Evolutionary conservation across 2,888 invertebrate genomes (phyloP).

Genomic region (Mesodorylaimus sp.): DNA sequence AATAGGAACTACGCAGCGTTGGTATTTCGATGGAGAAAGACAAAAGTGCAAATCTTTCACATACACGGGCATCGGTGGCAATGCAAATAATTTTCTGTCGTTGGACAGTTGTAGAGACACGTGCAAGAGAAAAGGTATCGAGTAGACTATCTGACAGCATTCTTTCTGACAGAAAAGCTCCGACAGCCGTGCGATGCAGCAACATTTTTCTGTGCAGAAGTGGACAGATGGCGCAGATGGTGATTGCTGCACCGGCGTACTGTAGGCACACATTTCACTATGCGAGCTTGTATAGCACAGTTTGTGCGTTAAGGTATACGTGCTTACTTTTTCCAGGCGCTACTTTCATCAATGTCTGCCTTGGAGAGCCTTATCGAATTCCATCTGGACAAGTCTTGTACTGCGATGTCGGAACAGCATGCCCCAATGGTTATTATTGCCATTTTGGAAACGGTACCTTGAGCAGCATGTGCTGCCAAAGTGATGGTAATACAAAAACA

Average conservation of each 20-base stretch:
- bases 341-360: neutral
- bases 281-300: no score
- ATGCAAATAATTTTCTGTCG: conserved; percentile 19
- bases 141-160: conserved; percentile 7
- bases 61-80: conserved; percentile 19
- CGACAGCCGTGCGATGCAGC: conserved; percentile 8
- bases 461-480: conserved; percentile 10
- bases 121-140: conserved; percentile 15
- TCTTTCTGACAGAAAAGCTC: conserved; percentile 6
- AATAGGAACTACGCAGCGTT: conserved; percentile 16
- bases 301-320: no score
- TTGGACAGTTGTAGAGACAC: conserved; percentile 14
- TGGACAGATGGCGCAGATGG: no score
- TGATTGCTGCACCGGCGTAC: no score
- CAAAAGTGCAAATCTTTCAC: conserved; percentile 17
- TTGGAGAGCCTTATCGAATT: conserved; percentile 9
- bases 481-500: neutral
- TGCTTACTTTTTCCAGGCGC: no score
- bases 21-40: conserved; percentile 16
- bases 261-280: no score
- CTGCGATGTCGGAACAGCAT: conserved; percentile 1
- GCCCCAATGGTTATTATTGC: conserved; percentile 10
- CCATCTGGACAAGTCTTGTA: conserved; percentile 5
- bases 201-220: no score
- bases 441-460: conserved; percentile 9